Conservation (phyloP, 2,113 vertebrate species). For the Hymenochirus boettgeri region DNA sequence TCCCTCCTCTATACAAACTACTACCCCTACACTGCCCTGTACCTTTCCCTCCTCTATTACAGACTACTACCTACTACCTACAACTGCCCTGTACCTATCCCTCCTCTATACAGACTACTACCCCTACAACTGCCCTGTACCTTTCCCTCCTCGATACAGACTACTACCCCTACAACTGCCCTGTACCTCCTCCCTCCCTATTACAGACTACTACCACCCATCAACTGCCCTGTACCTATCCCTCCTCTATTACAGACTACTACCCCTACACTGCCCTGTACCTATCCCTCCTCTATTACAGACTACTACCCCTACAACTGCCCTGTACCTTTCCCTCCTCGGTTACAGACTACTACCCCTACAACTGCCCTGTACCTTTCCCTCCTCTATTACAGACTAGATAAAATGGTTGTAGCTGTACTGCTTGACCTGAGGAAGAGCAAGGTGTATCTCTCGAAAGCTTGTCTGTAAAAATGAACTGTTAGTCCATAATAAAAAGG, state of each 20-base stretch:
- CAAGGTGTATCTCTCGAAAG: too few relatives aligned
- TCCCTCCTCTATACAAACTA: too few relatives aligned
- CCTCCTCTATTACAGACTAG: constrained; percentile 6
- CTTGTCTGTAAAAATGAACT: too few relatives aligned
- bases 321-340: constrained; percentile 3
- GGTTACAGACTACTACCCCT: constrained; percentile 4
- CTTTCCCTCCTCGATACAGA: neutral
- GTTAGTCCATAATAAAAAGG: too few relatives aligned
- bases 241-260: neutral
- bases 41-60: too few relatives aligned
- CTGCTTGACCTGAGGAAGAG: too few relatives aligned
- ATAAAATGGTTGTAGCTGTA: neutral
- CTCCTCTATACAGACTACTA: neutral
- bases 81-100: neutral
- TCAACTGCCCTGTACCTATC: neutral
- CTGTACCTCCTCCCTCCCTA: neutral
- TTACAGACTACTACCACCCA: constrained; percentile 1
- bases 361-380: neutral
- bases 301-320: too few relatives aligned
- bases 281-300: neutral
- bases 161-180: constrained; percentile 1
- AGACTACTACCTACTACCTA: neutral
- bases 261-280: neutral
- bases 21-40: too few relatives aligned
- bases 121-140: neutral